A percentile compares a stretch with the other conserved stretches of the same genome.
Evolutionary conservation across 1,140 invertebrate genomes (phyloP).

Genomic region (Yoshiicerus persimilis): DNA sequence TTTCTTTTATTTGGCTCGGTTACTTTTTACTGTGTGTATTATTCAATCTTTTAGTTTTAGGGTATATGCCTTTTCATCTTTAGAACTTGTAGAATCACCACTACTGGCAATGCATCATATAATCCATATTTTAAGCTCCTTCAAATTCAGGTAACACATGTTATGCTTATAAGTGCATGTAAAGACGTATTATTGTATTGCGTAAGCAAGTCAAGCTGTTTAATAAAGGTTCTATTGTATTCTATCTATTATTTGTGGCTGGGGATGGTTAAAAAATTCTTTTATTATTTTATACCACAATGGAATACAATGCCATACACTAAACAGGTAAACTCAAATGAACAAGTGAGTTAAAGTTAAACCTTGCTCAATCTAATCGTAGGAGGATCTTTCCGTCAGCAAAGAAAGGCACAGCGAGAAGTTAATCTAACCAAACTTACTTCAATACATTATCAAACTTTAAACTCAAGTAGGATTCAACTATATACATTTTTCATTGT

Average conservation of each 20-base stretch:
- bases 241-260: not conserved
- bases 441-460: not conserved
- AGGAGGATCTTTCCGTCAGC: not conserved
- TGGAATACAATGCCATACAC: not conserved
- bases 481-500: not conserved
- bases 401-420: conserved; percentile 1
- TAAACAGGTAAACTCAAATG: too few species aligned
- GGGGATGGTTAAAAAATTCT: not conserved
- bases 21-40: too few species aligned
- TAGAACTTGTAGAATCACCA: too few species aligned
- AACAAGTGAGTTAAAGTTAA: not conserved
- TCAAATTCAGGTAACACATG: too few species aligned
- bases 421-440: not conserved
- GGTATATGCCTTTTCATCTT: not conserved
- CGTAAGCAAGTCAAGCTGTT: not conserved
- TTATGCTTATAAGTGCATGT: too few species aligned
- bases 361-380: conserved; percentile 11
- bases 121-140: too few species aligned
- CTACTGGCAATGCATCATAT: too few species aligned
- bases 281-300: not conserved
- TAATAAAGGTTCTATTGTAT: conserved; percentile 18
- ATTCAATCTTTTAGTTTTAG: not conserved
- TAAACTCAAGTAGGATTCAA: not conserved
- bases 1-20: conserved; percentile 11
- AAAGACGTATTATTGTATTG: too few species aligned